phyloP scores from a whole-genome alignment of 1,140 invertebrate genomes.

The Eumeta japonica region DNA sequence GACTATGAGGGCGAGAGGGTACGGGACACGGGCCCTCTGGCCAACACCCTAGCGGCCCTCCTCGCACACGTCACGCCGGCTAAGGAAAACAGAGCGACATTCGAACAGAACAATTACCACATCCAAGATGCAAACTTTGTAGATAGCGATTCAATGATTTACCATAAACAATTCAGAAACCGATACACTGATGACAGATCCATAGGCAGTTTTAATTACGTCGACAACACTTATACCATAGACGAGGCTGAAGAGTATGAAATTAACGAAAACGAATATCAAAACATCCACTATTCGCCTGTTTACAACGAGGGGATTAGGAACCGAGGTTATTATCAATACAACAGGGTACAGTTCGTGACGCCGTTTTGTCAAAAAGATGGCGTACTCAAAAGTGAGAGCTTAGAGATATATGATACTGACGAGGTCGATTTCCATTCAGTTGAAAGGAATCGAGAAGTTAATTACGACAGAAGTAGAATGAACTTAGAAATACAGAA shows the following conservation, averaged over 20 bases:
- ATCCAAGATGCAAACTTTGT: not conserved
- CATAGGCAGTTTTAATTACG: slow-evolving; percentile 47
- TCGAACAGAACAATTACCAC: slow-evolving; percentile 37
- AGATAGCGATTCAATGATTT: not conserved
- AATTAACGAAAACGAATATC: slow-evolving; percentile 28
- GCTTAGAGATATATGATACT: slow-evolving; percentile 44
- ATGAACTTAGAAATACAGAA: slow-evolving; percentile 52
- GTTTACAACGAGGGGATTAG: slow-evolving; percentile 30
- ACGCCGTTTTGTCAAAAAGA: slow-evolving; percentile 38
- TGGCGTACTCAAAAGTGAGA: slow-evolving; percentile 28
- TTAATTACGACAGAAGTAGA: slow-evolving; percentile 40
- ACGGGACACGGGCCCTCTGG: slow-evolving; percentile 35
- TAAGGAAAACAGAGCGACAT: too few relatives aligned
- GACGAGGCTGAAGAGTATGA: slow-evolving; percentile 42
- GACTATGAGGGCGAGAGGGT: slow-evolving; percentile 30
- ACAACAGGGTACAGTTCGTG: slow-evolving; percentile 42
- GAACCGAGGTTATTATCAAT: slow-evolving; percentile 36
- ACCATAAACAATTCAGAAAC: slow-evolving; percentile 11
- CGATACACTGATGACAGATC: slow-evolving; percentile 43
- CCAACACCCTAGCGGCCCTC: slow-evolving; percentile 56
- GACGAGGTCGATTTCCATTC: slow-evolving; percentile 40
- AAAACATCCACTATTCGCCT: slow-evolving; percentile 25
- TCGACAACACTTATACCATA: slow-evolving; percentile 27
- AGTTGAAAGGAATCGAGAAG: slow-evolving; percentile 14
- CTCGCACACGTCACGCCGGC: slow-evolving; percentile 56